Evolutionary conservation across 2,113 vertebrate genomes (phyloP), one percentile per base, ranked within the genome.

Genomic region (Raphicerus campestris): DNA sequence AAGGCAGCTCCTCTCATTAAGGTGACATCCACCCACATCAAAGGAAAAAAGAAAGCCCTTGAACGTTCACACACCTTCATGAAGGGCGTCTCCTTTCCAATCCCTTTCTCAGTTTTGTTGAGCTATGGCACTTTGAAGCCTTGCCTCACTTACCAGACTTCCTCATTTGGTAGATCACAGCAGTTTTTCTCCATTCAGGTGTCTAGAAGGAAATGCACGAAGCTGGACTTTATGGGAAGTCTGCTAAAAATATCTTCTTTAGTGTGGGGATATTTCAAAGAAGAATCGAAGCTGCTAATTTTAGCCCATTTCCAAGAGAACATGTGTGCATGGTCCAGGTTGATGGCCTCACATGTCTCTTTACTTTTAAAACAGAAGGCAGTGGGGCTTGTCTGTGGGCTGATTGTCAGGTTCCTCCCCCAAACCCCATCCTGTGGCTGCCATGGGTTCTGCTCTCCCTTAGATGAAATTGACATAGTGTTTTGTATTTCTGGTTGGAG

Each of bases 191-290:
- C 35, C 39, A 39, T 70, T 95, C 84, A 93, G 17, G 47, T 66
- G 61, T 89, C 53, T 88, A 47, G 30, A 24, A 95, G 81, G 66
- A 93, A 96, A 95, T 61, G 24, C 13, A 80, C 49, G 26, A 63
- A 85, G 66, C 80, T 91, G n/a, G 78, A 80, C 56, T 87, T 90
- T 13, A 78, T 42, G 28, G 87, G 47, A 85, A 88, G 53, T 83
- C 81, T 82, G 60, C 85, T 87, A 32, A 93, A 93, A 93, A 93
- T 45, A 80, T 26, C 58, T 95, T 96, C 49, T 35, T 53, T 28
- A 51, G 49, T 30, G 26, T 90, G 55, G n/a, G 19, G 47, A 35
- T 88, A 49, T 93, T 95, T 97, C 70, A 87, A 94, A 95, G 87
- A 94, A 39, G 85, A 84, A 93, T 20, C 1, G 17, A 96, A 93